These are phyloP conservation scores for Ceratoteleas bidentatus DNA, from an alignment of 1,140 invertebrate species.

Conservation along the genomic window DNA sequence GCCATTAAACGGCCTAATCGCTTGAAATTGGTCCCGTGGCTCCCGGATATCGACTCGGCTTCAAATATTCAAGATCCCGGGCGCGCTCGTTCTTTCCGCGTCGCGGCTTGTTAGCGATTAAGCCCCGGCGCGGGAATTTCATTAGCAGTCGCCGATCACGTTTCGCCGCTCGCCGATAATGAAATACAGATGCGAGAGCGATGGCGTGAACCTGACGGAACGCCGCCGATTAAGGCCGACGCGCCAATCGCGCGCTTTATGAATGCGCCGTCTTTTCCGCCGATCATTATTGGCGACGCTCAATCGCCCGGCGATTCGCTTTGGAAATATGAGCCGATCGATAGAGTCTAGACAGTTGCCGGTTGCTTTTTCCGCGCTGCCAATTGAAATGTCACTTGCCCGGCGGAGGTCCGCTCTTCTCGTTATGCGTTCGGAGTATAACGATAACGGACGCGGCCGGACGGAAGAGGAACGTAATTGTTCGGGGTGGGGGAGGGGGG, in stretches of 20 bases:
- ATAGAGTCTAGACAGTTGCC: slow-evolving; percentile 67
- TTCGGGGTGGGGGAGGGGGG: slow-evolving; percentile 4
- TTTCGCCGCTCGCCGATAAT: slow-evolving; percentile 9
- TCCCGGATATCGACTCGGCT: too few species aligned
- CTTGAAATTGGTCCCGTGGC: too few species aligned
- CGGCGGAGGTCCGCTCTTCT: slow-evolving; percentile 36
- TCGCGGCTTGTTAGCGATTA: slow-evolving; percentile 15
- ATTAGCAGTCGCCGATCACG: slow-evolving; percentile 16
- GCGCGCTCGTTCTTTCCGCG: not conserved
- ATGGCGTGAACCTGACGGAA: slow-evolving; percentile 51
- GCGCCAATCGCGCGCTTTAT: slow-evolving; percentile 53
- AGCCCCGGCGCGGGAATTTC: slow-evolving; percentile 17
- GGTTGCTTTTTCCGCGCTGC: slow-evolving; percentile 56
- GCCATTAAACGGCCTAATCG: too few species aligned
- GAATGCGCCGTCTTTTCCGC: slow-evolving; percentile 47
- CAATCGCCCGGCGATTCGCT: slow-evolving; percentile 61
- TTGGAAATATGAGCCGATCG: slow-evolving; percentile 65
- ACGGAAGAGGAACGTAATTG: slow-evolving; percentile 44
- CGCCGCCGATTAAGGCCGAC: slow-evolving; percentile 37
- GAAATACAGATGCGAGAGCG: slow-evolving; percentile 37
- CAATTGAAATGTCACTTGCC: slow-evolving; percentile 66
- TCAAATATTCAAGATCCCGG: not conserved
- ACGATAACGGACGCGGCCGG: slow-evolving; percentile 32
- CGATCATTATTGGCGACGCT: slow-evolving; percentile 55
- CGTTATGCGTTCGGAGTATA: slow-evolving; percentile 47